Evolutionary conservation across 2,113 vertebrate species (phyloP), one percentile per base, ranked within the genome.

Genomic region (Gopherus flavomarginatus): DNA sequence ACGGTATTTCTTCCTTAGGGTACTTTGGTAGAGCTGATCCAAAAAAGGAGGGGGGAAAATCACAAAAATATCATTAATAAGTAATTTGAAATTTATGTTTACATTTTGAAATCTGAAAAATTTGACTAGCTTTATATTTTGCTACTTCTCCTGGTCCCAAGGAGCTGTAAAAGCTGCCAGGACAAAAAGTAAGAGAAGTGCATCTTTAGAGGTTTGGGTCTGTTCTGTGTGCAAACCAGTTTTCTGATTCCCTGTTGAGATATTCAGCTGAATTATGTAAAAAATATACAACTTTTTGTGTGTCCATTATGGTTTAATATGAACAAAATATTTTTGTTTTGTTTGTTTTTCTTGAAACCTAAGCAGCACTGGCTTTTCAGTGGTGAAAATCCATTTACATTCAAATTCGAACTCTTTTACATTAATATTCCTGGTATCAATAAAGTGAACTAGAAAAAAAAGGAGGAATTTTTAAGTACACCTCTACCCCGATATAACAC

Each of bases 261-360:
- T 85, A 24, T 62, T 83, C 86, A 31, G 47, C n/a, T 95, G 6
- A 83, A 86, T 80, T 87, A 24, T 57, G 5, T 21, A 8, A 87
- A 87, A 50, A 94, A 56, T 22, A 26, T n/a, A 77, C 0, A 83
- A 11, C 21, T 90, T 90, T 81, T 1, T 29, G 5, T 78, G 1
- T 80, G 1, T 80, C 19, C 31, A 29, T 83, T 4, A 0, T 54
- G n/a, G 7, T 17, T 3, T 47, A 79, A 38, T 4, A 42, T 8
- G 69, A 87, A 72, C 49, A 21, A 1, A 19, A 2, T 56, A 14
- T 50, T 81, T 81, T 49, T 85, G 69, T 85, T 81, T 81, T 53
- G 80, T 0, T 83, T 96, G 88, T 85, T 38, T 85, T 77, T 22
- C 72, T 44, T 44, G 42, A 77, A 44, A 77, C 38, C 24, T 42